A percentile compares a stretch with the other conserved stretches of the same genome.
phyloP scores from a whole-genome alignment of 2,888 invertebrate species.

The Drosophila cognata region DNA sequence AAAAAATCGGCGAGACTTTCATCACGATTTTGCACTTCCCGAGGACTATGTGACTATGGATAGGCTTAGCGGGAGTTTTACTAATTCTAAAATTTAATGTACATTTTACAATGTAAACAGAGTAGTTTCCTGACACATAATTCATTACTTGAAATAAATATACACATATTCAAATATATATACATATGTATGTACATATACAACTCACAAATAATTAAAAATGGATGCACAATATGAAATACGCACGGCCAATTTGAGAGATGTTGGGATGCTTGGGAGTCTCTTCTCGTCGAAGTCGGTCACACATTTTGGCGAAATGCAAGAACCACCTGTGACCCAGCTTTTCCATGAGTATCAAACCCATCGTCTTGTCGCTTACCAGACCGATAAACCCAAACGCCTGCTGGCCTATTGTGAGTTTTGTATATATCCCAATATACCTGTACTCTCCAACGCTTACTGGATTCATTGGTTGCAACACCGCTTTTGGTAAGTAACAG shows the following conservation, averaged over 20 bases:
- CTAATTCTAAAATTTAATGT: not conserved
- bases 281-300: conserved; percentile 25
- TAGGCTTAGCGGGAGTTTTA: not conserved
- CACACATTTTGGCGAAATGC: conserved; percentile 49
- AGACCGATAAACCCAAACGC: fast-evolving
- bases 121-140: conserved; percentile 12
- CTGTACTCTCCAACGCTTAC: conserved; percentile 53
- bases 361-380: conserved; percentile 55
- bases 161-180: not conserved
- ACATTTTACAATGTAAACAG: conserved; percentile 8
- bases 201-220: not conserved
- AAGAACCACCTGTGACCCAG: conserved; percentile 9
- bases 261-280: conserved; percentile 29
- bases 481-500: conserved; percentile 58
- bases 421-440: conserved; percentile 55
- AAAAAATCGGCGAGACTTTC: conserved; percentile 49
- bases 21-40: conserved; percentile 57
- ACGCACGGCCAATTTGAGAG: conserved; percentile 36
- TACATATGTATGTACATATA: not conserved
- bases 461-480: conserved; percentile 60
- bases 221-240: conserved; percentile 45
- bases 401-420: conserved; percentile 59
- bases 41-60: conserved; percentile 47
- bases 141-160: not conserved
- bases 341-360: conserved; percentile 53